Evolutionary conservation across 2,113 vertebrate genomes (phyloP).

Genomic region (Tachysurus vachellii): DNA sequence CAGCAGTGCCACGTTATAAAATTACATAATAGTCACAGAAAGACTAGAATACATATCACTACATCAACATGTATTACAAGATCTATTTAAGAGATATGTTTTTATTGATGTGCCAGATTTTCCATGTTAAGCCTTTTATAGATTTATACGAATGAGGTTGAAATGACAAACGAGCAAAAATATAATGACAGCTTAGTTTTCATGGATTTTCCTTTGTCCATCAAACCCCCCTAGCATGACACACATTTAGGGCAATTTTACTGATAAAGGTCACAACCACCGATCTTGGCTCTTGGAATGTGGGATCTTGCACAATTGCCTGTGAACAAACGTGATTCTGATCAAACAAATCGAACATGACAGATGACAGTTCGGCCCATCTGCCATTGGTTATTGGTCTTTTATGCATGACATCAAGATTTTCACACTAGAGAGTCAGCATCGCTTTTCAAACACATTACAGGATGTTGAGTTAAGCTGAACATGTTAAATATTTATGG

Average conservation of each 20-base stretch:
- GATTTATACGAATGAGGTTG: neutral
- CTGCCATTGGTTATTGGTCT: neutral
- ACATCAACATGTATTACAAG: too few relatives aligned
- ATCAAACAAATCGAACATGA: slow-evolving; percentile 5
- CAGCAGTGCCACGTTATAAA: neutral
- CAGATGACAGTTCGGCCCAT: neutral
- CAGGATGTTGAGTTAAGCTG: neutral
- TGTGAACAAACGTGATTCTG: neutral
- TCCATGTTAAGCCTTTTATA: neutral
- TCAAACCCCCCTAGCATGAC: neutral
- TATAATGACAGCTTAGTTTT: neutral
- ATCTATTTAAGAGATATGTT: neutral
- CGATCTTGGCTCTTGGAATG: neutral
- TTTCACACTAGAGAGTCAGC: neutral
- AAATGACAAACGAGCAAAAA: neutral
- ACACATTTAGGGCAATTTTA: neutral
- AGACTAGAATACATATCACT: neutral
- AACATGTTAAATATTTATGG: neutral
- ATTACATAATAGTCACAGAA: neutral
- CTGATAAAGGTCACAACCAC: neutral
- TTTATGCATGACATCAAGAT: slow-evolving; percentile 11
- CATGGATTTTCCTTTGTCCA: neutral
- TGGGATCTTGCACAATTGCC: neutral
- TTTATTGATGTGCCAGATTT: neutral
- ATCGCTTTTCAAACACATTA: neutral